Conservation (phyloP, 2,888 invertebrate species). For the Meghimatium bilineatum region DNA sequence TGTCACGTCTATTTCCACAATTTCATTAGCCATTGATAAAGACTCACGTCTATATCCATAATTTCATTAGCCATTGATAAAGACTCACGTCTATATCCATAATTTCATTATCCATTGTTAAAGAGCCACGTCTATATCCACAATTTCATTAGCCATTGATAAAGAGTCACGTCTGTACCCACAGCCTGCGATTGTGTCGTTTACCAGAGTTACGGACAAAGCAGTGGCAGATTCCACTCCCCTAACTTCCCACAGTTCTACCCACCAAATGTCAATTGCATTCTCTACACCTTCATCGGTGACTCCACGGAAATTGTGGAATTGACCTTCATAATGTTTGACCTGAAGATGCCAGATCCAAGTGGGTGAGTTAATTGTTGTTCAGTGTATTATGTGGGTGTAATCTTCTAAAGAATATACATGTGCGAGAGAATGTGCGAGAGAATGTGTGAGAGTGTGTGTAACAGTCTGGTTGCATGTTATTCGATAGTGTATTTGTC, state of each 20-base stretch:
- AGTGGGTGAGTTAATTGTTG: constrained; percentile 48
- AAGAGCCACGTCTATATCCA: no score
- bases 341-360: constrained; percentile 81
- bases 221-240: constrained; percentile 86
- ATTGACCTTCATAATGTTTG: constrained; percentile 87
- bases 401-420: no score
- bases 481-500: no score
- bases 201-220: constrained; percentile 87
- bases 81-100: no score
- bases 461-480: no score
- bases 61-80: no score
- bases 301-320: constrained; percentile 88
- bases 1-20: no score
- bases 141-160: not conserved
- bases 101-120: no score
- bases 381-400: not conserved
- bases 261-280: constrained; percentile 86
- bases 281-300: constrained; percentile 89
- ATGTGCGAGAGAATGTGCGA: no score
- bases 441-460: no score
- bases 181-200: constrained; percentile 90
- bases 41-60: no score
- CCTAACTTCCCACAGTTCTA: constrained; percentile 89
- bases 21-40: no score
- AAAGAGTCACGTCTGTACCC: constrained; percentile 63